A percentile compares a stretch with the other conserved stretches of the same genome.
Evolutionary conservation across 2,797 vertebrate genomes (phyloP).

Genomic region (Coracias cyanogaster): DNA sequence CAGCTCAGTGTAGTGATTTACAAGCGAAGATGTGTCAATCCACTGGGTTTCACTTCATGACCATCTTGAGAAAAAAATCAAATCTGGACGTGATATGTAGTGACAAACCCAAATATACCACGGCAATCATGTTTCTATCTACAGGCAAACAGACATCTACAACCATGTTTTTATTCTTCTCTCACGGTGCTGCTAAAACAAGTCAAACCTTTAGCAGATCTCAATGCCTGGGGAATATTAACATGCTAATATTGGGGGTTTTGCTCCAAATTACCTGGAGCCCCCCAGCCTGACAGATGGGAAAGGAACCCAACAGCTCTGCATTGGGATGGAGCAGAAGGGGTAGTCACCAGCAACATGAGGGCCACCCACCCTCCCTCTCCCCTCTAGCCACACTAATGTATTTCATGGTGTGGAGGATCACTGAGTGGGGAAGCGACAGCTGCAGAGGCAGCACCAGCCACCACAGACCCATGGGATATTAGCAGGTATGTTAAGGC

Average conservation of each 20-base stretch:
- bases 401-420: neutral
- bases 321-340: neutral
- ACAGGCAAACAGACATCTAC: neutral
- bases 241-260: neutral
- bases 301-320: neutral
- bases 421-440: neutral
- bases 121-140: neutral
- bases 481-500: neutral
- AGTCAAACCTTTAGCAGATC: constrained; percentile 1
- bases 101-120: neutral
- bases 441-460: constrained; percentile 18
- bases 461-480: neutral
- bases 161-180: constrained; percentile 9
- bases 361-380: neutral
- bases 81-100: constrained; percentile 8
- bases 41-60: constrained; percentile 26
- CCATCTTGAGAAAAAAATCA: constrained; percentile 16
- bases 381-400: neutral
- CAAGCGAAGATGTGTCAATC: neutral
- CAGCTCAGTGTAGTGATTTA: neutral
- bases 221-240: neutral
- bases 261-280: neutral
- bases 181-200: neutral
- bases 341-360: fast-evolving
- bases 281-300: fast-evolving